phyloP scores from a whole-genome alignment of 2,888 invertebrate species.

The Anticlea derivata region DNA sequence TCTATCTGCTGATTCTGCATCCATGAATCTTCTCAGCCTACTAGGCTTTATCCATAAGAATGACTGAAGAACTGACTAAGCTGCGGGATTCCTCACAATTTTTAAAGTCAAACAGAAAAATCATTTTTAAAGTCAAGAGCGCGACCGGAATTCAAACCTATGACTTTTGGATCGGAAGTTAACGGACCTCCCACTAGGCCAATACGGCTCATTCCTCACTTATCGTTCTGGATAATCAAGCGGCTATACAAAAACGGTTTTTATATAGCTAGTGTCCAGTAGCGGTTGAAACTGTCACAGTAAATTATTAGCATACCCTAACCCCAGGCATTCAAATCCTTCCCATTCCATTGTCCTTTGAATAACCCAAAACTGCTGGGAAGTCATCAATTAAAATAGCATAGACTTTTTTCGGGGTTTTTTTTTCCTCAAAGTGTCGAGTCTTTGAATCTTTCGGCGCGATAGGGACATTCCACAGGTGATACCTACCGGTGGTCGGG shows the following conservation, averaged over 20 bases:
- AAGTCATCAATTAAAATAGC: conserved; percentile 78
- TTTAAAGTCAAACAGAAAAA: too few species aligned
- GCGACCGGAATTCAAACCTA: too few species aligned
- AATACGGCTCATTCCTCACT: not conserved
- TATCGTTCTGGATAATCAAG: conserved; percentile 21
- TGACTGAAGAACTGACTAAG: too few species aligned
- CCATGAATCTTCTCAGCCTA: too few species aligned
- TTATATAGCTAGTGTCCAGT: conserved; percentile 38
- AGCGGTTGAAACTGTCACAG: conserved; percentile 56
- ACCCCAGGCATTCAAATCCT: conserved; percentile 60
- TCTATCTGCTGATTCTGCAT: too few species aligned
- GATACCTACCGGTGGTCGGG: conserved; percentile 70
- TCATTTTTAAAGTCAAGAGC: too few species aligned
- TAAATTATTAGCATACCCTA: conserved; percentile 76
- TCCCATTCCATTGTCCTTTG: conserved; percentile 68
- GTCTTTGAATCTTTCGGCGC: conserved; percentile 75
- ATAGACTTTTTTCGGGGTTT: conserved; percentile 57
- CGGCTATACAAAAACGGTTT: conserved; percentile 6
- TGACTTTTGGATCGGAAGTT: too few species aligned
- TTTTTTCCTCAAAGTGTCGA: conserved; percentile 64
- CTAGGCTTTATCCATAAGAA: too few species aligned
- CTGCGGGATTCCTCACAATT: too few species aligned
- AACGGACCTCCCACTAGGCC: too few species aligned
- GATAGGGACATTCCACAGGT: conserved; percentile 79
- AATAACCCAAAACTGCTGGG: conserved; percentile 67